A percentile compares a stretch with the other conserved stretches of the same genome.
phyloP scores from a whole-genome alignment of 1,140 invertebrate species.

The Lordiphosa collinella region DNA sequence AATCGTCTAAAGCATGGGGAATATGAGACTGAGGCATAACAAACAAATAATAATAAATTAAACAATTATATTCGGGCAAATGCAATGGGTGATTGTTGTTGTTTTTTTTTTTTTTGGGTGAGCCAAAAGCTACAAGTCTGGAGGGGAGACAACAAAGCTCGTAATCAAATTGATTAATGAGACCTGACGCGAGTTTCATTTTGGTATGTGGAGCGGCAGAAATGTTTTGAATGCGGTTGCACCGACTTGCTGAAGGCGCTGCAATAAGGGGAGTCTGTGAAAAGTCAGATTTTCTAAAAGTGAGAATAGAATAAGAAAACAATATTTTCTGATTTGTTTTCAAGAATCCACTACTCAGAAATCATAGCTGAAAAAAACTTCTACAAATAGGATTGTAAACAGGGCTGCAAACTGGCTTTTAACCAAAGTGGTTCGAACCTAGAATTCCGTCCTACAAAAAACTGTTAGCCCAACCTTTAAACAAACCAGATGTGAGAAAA shows the following conservation, averaged over 20 bases:
- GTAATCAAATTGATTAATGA: constrained; percentile 76
- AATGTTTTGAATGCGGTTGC: not conserved
- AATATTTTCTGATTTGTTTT: no score
- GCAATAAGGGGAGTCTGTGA: not conserved
- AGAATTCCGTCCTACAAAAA: no score
- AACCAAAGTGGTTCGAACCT: no score
- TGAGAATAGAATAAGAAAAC: no score
- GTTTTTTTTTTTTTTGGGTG: constrained; percentile 5
- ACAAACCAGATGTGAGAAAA: no score
- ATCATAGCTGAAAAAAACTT: no score
- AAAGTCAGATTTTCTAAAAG: no score
- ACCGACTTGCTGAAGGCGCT: constrained; percentile 2
- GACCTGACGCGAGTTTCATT: constrained; percentile 38
- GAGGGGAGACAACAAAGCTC: constrained; percentile 32
- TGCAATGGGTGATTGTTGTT: constrained; percentile 1
- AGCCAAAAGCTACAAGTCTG: constrained; percentile 28
- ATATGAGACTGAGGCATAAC: constrained; percentile 43
- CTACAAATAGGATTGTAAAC: no score
- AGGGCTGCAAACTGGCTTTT: no score
- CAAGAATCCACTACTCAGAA: no score
- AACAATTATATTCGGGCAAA: constrained; percentile 59
- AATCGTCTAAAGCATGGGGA: constrained; percentile 25
- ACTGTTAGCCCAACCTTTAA: no score
- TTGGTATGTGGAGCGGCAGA: constrained; percentile 29
- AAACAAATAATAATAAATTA: constrained; percentile 77